phyloP scores from a whole-genome alignment of 2,113 vertebrate genomes.

The Syngnathus scovelli region DNA sequence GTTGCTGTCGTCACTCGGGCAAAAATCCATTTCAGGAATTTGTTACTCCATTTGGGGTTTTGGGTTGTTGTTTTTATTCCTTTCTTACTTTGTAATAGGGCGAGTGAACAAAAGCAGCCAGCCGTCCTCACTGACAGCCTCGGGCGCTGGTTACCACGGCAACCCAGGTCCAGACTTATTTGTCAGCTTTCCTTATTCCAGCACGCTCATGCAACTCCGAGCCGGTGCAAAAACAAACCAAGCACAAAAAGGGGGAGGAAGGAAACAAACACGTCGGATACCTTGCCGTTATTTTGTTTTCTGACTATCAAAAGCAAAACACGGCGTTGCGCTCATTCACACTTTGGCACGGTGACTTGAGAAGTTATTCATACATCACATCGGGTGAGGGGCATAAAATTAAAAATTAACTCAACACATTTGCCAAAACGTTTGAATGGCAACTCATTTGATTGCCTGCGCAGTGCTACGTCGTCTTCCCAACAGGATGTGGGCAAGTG shows the following conservation, averaged over 20 bases:
- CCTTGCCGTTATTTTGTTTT: not conserved
- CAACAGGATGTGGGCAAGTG: too few species aligned
- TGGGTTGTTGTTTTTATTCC: too few species aligned
- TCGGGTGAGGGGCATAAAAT: not conserved
- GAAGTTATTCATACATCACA: conserved; percentile 20
- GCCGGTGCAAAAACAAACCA: not conserved
- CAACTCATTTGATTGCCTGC: not conserved
- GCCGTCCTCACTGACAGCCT: conserved; percentile 20
- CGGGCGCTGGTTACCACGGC: conserved; percentile 54
- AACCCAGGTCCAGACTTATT: conserved; percentile 50
- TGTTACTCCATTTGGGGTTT: conserved; percentile 25
- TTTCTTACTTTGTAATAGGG: conserved; percentile 45
- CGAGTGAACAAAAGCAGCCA: conserved; percentile 16
- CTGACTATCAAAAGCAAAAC: not conserved
- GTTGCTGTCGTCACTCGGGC: not conserved
- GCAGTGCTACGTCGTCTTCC: not conserved
- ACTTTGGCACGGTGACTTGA: conserved; percentile 12
- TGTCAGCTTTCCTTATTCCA: conserved; percentile 39
- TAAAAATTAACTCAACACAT: not conserved
- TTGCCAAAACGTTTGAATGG: not conserved
- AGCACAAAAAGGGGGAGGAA: not conserved
- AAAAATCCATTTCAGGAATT: conserved; percentile 7
- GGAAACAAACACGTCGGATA: not conserved
- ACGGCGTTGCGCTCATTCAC: not conserved
- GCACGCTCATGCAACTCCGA: not conserved